Evolutionary conservation across 2,888 invertebrate genomes (phyloP), one percentile per base, ranked within the genome.

Genomic region (Carterocephalus palaemon): DNA sequence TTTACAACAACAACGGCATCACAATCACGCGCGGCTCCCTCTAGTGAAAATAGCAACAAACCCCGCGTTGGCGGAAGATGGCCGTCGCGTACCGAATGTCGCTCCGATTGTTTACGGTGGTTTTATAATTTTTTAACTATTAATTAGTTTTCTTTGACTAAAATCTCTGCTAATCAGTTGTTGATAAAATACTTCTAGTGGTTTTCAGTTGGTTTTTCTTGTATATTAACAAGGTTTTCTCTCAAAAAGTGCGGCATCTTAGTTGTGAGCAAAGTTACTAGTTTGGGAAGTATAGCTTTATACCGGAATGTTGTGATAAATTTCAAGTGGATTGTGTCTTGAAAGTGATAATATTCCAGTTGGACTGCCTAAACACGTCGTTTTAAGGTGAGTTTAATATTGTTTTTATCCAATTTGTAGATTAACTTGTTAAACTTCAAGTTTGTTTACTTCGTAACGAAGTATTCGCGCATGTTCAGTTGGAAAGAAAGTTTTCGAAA

Each of bases 41-140:
- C 84, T 84, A 64, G 68, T 60, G 67, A 46, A 52, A 51, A 51
- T 65, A 76, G 73, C 69, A 67, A 75, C 52, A 75, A 83, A 79
- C 73, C 65, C 60, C 65, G 67, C 72, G 72, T 71, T 73, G 75
- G 75, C 82, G 82, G 82, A 85, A 85, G 79, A 85, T 85, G 84
- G 85, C 85, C 82, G 85, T 77, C 84, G 84, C 73, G 79, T 81
- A 75, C 67, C 67, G 80, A 69, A 66, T 72, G 79, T 74, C 65
- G 83, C 83, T 83, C 84, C 66, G 79, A 67, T 69, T 81, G 77
- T 82, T 83, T 83, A 81, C 70, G 64, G 68, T 72, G 69, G 64
- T 69, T 73, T 73, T 67, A 68, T 65, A 78, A 80, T 75, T 81
- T 83, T 83, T 77, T 76, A 70, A 60, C 59, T 59, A 54, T 59